Conservation (phyloP, 2,113 vertebrate species). For the Ia io region DNA sequence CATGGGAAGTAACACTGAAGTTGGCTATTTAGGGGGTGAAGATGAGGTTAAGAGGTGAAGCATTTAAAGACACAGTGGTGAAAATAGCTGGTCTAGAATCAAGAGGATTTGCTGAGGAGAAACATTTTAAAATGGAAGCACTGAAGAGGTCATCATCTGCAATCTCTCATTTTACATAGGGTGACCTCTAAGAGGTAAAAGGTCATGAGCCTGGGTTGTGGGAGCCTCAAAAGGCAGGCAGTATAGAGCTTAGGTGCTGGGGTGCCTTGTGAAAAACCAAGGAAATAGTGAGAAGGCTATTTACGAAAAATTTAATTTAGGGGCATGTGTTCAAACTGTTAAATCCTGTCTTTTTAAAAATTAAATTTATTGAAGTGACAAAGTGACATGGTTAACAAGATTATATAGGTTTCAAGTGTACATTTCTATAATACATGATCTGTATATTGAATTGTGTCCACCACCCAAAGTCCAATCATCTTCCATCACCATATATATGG, state of each 20-base stretch:
- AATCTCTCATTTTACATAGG: neutral
- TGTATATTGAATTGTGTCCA: neutral
- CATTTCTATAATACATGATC: neutral
- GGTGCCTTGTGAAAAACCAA: neutral
- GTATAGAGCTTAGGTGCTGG: neutral
- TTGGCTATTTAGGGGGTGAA: neutral
- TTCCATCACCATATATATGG: neutral
- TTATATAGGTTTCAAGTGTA: neutral
- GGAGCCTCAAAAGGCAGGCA: neutral
- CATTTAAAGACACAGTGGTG: neutral
- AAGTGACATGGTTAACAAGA: neutral
- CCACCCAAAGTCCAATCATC: too few relatives aligned
- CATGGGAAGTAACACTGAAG: neutral
- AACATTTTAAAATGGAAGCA: slow-evolving; percentile 4
- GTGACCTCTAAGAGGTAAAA: neutral
- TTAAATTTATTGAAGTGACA: neutral
- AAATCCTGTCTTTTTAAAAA: neutral
- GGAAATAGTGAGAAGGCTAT: neutral
- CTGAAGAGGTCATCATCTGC: neutral
- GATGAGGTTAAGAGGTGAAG: neutral
- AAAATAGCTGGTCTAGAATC: neutral
- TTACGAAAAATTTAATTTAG: neutral
- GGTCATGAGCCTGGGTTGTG: neutral
- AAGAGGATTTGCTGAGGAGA: neutral
- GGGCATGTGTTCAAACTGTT: neutral